Conservation (phyloP, 2,113 vertebrate species). For the Fulica atra region DNA sequence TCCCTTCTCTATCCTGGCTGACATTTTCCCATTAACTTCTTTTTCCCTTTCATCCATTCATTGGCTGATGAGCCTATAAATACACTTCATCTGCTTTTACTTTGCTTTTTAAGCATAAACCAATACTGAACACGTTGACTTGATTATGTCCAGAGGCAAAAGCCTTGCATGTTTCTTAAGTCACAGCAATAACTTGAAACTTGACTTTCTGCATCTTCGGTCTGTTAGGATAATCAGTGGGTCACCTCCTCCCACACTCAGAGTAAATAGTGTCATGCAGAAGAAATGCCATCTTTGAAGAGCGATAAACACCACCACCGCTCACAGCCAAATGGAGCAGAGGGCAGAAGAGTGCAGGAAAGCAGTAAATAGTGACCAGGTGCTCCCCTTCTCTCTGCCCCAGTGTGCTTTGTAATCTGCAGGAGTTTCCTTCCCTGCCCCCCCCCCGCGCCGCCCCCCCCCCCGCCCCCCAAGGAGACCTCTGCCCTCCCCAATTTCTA, state of each 20-base stretch:
- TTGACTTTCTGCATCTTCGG: slow-evolving; percentile 71
- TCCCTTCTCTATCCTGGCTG: slow-evolving; percentile 72
- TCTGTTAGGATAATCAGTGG: slow-evolving; percentile 33
- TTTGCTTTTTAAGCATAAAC: slow-evolving; percentile 81
- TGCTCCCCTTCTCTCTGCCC: not conserved
- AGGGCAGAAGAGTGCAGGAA: not conserved
- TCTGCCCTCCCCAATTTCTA: slow-evolving; percentile 5
- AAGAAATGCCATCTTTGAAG: slow-evolving; percentile 50
- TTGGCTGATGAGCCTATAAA: slow-evolving; percentile 80
- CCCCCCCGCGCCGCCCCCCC: no score
- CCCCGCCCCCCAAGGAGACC: not conserved
- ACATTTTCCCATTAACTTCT: slow-evolving; percentile 78
- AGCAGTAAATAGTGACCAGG: not conserved
- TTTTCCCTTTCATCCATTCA: slow-evolving; percentile 78
- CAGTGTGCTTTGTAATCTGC: not conserved
- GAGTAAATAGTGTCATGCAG: slow-evolving; percentile 52
- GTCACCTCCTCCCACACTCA: slow-evolving; percentile 29
- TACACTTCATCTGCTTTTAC: slow-evolving; percentile 82
- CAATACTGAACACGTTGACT: slow-evolving; percentile 75
- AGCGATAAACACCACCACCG: slow-evolving; percentile 5
- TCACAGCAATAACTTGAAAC: slow-evolving; percentile 70
- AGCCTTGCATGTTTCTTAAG: slow-evolving; percentile 67
- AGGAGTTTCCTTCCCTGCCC: not conserved
- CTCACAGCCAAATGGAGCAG: not conserved
- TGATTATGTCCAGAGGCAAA: slow-evolving; percentile 79